phyloP scores from a whole-genome alignment of 2,113 vertebrate genomes.

The Ictidomys tridecemlineatus region DNA sequence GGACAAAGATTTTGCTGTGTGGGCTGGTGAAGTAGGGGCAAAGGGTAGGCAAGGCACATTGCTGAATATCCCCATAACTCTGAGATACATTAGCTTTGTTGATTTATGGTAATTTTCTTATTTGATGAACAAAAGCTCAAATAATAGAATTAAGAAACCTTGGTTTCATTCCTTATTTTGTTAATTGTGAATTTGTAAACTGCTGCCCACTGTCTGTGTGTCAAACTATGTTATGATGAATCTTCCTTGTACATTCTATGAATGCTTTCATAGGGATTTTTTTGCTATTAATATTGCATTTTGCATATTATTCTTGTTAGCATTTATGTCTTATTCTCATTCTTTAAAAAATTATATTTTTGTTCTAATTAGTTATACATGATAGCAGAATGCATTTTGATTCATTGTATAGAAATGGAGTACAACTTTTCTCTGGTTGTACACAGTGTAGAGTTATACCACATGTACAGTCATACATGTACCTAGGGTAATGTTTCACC shows the following conservation, averaged over 20 bases:
- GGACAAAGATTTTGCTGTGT: background rate
- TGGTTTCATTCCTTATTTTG: background rate
- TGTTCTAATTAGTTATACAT: too few relatives aligned
- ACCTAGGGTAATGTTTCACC: too few relatives aligned
- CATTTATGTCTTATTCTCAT: background rate
- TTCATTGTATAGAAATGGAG: too few relatives aligned
- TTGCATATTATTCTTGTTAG: background rate
- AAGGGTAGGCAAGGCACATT: background rate
- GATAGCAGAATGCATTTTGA: too few relatives aligned
- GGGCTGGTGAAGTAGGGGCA: background rate
- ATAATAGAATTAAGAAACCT: background rate
- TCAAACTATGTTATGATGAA: background rate
- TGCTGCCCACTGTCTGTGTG: background rate
- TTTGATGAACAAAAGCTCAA: constrained; percentile 1
- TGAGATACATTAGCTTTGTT: background rate
- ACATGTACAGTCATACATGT: too few relatives aligned
- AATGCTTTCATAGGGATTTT: background rate
- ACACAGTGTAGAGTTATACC: too few relatives aligned
- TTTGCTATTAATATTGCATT: background rate
- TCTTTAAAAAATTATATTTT: too few relatives aligned
- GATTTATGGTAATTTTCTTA: background rate
- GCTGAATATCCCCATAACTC: background rate
- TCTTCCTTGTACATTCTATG: background rate
- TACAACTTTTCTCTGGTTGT: too few relatives aligned
- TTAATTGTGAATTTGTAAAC: background rate